Evolutionary conservation across 1,140 invertebrate species (phyloP).

Genomic region (Rhizoglyphus robini): DNA sequence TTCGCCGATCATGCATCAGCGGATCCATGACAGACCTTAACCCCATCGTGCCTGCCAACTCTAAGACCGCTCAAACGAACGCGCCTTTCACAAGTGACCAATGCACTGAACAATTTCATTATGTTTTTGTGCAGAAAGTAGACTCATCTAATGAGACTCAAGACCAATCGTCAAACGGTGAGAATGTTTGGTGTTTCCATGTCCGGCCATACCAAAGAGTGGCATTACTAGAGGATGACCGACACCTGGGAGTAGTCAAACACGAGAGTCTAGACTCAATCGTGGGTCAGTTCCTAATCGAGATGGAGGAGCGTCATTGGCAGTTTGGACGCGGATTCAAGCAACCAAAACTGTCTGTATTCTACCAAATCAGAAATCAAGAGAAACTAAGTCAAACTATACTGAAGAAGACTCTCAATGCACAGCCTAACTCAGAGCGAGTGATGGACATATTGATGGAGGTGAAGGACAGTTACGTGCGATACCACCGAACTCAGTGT

Average conservation of each 20-base stretch:
- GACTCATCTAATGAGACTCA: not conserved
- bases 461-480: not conserved
- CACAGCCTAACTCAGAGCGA: not conserved
- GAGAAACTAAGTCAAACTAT: not conserved
- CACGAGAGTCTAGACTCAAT: not conserved
- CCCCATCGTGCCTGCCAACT: not conserved
- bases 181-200: slow-evolving; percentile 17
- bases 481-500: not conserved
- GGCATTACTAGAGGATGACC: not conserved
- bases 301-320: not conserved
- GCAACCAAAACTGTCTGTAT: not conserved
- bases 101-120: slow-evolving; percentile 16
- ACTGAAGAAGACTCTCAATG: slow-evolving; percentile 5
- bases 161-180: not conserved
- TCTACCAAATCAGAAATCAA: slow-evolving; percentile 11
- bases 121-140: not conserved
- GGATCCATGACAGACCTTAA: not conserved
- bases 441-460: not conserved
- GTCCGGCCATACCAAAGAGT: not conserved
- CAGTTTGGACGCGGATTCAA: not conserved
- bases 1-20: slow-evolving; percentile 2
- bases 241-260: not conserved
- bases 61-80: too few relatives aligned
- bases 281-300: not conserved
- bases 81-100: not conserved